phyloP scores from a whole-genome alignment of 2,113 vertebrate species.

The Perccottus glenii region DNA sequence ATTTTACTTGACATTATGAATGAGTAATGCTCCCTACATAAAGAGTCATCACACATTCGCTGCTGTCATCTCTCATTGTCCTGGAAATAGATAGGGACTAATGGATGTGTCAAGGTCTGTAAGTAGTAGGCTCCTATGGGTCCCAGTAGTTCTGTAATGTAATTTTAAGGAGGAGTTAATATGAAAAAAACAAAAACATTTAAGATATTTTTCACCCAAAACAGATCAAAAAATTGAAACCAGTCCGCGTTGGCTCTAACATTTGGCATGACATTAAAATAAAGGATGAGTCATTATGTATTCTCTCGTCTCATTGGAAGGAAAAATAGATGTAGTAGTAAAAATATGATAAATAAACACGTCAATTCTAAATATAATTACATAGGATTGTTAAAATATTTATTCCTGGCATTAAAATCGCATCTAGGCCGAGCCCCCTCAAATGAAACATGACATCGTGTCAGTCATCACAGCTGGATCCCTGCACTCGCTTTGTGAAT shows the following conservation, averaged over 20 bases:
- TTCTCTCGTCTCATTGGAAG: background rate
- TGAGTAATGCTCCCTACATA: conserved; percentile 1
- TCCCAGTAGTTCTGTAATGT: conserved; percentile 1
- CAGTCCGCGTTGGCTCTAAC: background rate
- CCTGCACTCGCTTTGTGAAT: conserved; percentile 66
- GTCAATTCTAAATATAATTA: background rate
- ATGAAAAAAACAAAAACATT: background rate
- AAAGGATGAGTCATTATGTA: background rate
- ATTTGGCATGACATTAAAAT: background rate
- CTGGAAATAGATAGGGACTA: conserved; percentile 11
- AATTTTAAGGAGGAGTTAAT: background rate
- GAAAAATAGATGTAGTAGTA: background rate
- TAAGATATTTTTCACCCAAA: background rate
- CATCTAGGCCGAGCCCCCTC: conserved; percentile 35
- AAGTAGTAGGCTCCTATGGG: background rate
- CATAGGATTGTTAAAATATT: conserved; percentile 32
- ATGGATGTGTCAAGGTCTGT: conserved; percentile 7
- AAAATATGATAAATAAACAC: background rate
- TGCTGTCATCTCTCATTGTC: conserved; percentile 10
- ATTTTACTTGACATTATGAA: conserved; percentile 4
- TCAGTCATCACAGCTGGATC: conserved; percentile 68
- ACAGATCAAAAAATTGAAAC: background rate
- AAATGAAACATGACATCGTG: conserved; percentile 59
- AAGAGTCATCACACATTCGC: conserved; percentile 6
- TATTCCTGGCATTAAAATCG: conserved; percentile 15